Evolutionary conservation across 1,140 invertebrate genomes (phyloP).

Genomic region (Drosophila orena): DNA sequence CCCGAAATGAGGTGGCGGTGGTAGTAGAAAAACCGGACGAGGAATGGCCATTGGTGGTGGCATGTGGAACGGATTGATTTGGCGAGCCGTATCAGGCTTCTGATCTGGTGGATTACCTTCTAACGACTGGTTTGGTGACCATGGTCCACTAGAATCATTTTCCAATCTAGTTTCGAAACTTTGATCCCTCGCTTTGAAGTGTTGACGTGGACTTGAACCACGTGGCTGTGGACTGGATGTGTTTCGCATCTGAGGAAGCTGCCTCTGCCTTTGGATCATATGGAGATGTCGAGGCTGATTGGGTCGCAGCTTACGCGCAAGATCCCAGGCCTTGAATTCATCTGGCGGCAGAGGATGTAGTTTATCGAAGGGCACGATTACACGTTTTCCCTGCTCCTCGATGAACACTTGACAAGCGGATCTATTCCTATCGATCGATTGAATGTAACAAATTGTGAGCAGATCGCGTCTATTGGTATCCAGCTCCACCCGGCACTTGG

Average conservation of each 20-base stretch:
- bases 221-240: too few relatives aligned
- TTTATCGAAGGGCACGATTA: constrained; percentile 18
- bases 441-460: constrained; percentile 90
- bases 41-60: background rate
- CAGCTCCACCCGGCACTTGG: constrained; percentile 90
- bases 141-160: too few relatives aligned
- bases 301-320: too few relatives aligned
- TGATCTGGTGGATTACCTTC: too few relatives aligned
- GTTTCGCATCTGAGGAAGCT: background rate
- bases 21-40: background rate
- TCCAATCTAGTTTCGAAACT: too few relatives aligned
- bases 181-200: too few relatives aligned
- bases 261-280: too few relatives aligned
- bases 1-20: background rate
- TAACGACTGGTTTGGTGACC: too few relatives aligned
- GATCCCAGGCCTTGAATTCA: constrained; percentile 22
- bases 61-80: background rate
- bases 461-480: constrained; percentile 84
- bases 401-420: constrained; percentile 90
- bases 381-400: constrained; percentile 90
- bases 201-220: background rate
- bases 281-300: too few relatives aligned
- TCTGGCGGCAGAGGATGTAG: constrained; percentile 39
- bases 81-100: background rate
- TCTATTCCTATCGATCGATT: constrained; percentile 89